A percentile compares a stretch with the other conserved stretches of the same genome.
Evolutionary conservation across 2,797 vertebrate species (phyloP).

Genomic region (Sebastes variabilis): DNA sequence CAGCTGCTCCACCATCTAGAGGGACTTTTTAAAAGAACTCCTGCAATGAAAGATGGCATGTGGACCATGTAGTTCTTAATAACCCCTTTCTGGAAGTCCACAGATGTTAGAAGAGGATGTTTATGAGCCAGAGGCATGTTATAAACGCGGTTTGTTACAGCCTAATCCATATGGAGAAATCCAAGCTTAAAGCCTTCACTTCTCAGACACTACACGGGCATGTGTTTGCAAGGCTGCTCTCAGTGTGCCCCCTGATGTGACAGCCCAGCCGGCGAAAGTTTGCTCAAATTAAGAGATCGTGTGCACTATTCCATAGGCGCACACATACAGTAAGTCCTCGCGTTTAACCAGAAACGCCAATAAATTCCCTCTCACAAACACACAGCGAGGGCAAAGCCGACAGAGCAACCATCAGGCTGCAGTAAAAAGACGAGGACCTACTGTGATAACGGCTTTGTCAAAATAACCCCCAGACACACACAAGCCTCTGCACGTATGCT

Average conservation of each 20-base stretch:
- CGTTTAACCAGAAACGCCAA: conserved; percentile 1
- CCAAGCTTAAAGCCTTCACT: conserved; percentile 7
- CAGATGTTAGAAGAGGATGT: conserved; percentile 7
- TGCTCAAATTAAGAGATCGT: conserved; percentile 1
- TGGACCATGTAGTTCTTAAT: neutral
- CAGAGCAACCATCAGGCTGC: conserved; percentile 12
- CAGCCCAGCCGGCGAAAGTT: conserved; percentile 12
- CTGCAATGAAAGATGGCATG: neutral
- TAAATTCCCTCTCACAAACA: neutral
- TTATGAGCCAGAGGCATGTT: conserved; percentile 29
- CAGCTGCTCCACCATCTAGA: neutral
- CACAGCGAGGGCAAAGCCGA: conserved; percentile 7
- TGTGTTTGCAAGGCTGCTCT: conserved; percentile 23
- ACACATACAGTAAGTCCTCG: conserved; percentile 1
- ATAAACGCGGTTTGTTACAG: conserved; percentile 14
- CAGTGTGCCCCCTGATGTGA: conserved; percentile 25
- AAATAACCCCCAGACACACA: conserved; percentile 24
- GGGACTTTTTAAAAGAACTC: neutral
- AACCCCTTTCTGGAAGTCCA: conserved; percentile 19
- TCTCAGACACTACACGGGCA: conserved; percentile 15
- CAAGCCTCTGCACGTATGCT: neutral
- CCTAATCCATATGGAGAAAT: conserved; percentile 40
- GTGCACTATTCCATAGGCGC: conserved; percentile 19
- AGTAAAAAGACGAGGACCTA: conserved; percentile 18
- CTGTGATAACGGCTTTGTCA: conserved; percentile 31